Evolutionary conservation across 2,113 vertebrate species (phyloP), one percentile per base, ranked within the genome.

Genomic region (Myrmecophaga tridactyla): DNA sequence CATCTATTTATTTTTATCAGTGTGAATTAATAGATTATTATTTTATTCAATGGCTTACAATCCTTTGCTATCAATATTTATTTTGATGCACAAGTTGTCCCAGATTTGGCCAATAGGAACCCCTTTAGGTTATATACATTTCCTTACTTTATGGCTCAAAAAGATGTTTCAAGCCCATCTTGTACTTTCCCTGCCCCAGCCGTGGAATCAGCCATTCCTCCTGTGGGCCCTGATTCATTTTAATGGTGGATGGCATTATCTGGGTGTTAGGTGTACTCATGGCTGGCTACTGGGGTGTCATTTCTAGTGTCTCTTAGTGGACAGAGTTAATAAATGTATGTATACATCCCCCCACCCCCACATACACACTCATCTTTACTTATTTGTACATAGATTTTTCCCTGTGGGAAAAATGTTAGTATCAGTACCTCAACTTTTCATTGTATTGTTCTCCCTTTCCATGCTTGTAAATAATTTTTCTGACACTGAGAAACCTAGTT

Each of bases 341-440:
- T 27, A 80, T 36, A 34, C 41, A 62, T 53, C n/a, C n/a, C n/a
- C n/a, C n/a, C n/a, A n/a, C n/a, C n/a, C n/a, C n/a, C n/a, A n/a
- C 13, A 39, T 7, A 67, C 27, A 82, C 11, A 65, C 8, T 46
- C 1, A 63, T 53, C 46, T 25, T 13, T 53, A 67, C 78, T 27
- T 67, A 58, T 29, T 6, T 12, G 39, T 34, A 36, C 20, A 65
- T 23, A 62, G 17, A 3, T 75, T 75, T 80, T 94, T 56, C 25
- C 58, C 36, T 70, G 82, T 34, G 17, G 39, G 23, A 41, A 77
- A 89, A 70, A 17, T 17, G 7, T 92, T 86, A 43, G 31, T 62
- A 70, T 86, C n/a, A 82, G 46, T 58, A 56, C 18, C 84, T 92
- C 15, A n/a, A 85, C 67, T 94, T 94, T 92, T 96, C 48, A 86